A percentile compares a stretch with the other conserved stretches of the same genome.
phyloP scores from a whole-genome alignment of 2,113 vertebrate species.

The Perca schrenkii region DNA sequence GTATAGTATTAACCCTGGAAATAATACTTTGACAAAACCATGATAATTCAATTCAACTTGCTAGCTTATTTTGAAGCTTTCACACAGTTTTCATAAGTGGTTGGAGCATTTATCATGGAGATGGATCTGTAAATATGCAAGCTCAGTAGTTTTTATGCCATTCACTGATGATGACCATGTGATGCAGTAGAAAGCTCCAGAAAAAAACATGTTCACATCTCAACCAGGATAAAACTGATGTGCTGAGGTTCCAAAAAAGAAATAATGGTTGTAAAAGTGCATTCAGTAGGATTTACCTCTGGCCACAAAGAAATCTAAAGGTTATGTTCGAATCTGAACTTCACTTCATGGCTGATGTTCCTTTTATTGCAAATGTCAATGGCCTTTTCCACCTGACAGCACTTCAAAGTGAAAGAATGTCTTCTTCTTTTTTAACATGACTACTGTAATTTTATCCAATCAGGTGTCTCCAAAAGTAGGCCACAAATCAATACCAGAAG shows the following conservation, averaged over 20 bases:
- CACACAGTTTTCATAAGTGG: not conserved
- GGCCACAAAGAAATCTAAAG: not conserved
- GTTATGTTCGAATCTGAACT: constrained; percentile 19
- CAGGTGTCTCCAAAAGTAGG: constrained; percentile 7
- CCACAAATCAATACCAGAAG: not conserved
- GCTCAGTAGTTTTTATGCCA: not conserved
- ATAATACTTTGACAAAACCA: not conserved
- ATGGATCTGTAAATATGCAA: not conserved
- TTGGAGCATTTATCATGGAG: not conserved
- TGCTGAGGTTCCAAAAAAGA: not conserved
- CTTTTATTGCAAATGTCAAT: constrained; percentile 43
- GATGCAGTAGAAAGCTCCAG: not conserved
- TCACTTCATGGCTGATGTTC: constrained; percentile 12
- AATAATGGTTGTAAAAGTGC: not conserved
- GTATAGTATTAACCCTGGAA: not conserved
- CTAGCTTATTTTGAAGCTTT: not conserved
- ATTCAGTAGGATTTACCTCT: not conserved
- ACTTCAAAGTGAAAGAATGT: constrained; percentile 25
- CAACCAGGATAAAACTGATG: not conserved
- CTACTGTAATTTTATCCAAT: not conserved
- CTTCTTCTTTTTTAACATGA: constrained; percentile 17
- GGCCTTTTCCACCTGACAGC: constrained; percentile 5
- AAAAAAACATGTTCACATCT: not conserved
- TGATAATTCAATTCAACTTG: not conserved
- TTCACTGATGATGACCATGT: not conserved